These are phyloP conservation scores for Nibea coibor DNA, from an alignment of 2,113 vertebrate genomes.

Conservation along the genomic window DNA sequence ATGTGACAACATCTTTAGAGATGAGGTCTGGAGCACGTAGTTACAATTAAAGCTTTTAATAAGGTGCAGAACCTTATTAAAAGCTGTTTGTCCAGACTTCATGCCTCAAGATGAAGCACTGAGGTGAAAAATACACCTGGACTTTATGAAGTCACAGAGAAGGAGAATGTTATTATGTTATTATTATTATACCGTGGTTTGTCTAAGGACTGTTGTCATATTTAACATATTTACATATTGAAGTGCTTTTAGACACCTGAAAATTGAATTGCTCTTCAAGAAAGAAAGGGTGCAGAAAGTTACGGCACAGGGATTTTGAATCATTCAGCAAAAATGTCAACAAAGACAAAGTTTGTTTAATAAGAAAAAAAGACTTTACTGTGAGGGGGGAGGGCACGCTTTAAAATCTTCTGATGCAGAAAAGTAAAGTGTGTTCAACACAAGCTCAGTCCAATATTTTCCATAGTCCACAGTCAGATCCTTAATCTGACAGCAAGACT, in stretches of 20 bases:
- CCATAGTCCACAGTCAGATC: not conserved
- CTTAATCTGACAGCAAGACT: not conserved
- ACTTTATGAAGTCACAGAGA: conserved; percentile 27
- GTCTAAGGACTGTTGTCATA: not conserved
- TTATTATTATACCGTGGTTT: not conserved
- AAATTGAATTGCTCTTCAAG: not conserved
- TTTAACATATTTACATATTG: conserved; percentile 10
- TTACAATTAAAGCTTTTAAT: conserved; percentile 33
- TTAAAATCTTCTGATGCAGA: not conserved
- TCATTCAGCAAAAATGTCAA: conserved; percentile 7
- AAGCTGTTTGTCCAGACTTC: conserved; percentile 15
- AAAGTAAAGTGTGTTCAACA: not conserved
- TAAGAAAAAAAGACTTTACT: not conserved
- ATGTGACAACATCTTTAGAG: conserved; percentile 2
- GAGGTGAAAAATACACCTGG: conserved; percentile 34
- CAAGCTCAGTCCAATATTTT: not conserved
- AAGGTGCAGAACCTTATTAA: conserved; percentile 17
- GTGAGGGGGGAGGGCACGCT: not conserved
- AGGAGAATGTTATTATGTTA: not conserved
- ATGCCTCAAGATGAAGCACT: conserved; percentile 3
- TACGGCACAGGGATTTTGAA: not conserved
- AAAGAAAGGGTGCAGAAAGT: not conserved
- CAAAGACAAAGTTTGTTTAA: not conserved
- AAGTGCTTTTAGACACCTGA: conserved; percentile 4
- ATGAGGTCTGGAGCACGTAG: conserved; percentile 30